Conservation (phyloP, 2,888 invertebrate species). For the Drosophila setosimentum region DNA sequence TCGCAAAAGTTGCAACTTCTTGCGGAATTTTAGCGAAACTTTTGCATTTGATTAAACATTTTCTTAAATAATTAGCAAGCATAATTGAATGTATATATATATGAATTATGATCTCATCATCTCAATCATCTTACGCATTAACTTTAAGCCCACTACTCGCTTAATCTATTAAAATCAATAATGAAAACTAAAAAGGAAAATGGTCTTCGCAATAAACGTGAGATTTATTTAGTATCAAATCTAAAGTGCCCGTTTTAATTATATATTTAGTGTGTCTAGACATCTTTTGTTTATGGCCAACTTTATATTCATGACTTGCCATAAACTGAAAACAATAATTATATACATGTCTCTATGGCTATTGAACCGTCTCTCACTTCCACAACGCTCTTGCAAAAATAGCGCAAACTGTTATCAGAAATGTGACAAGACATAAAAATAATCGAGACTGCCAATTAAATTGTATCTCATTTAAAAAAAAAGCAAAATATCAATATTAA, state of each 20-base stretch:
- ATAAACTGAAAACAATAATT: slow-evolving; percentile 53
- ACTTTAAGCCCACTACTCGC: background rate
- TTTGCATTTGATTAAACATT: background rate
- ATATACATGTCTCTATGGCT: slow-evolving; percentile 34
- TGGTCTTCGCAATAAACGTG: background rate
- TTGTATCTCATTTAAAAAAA: slow-evolving; percentile 19
- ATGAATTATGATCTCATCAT: background rate
- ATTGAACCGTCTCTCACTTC: slow-evolving; percentile 23
- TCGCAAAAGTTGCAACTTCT: slow-evolving; percentile 30
- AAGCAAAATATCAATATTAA: slow-evolving; percentile 26
- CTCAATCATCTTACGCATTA: background rate
- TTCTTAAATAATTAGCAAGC: background rate
- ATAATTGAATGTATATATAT: background rate
- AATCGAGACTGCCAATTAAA: slow-evolving; percentile 44
- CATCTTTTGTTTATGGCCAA: slow-evolving; percentile 14
- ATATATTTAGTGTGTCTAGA: slow-evolving; percentile 38
- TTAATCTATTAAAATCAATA: background rate
- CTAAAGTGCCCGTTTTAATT: background rate
- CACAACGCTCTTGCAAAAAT: background rate
- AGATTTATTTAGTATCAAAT: background rate
- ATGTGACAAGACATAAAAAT: slow-evolving; percentile 24
- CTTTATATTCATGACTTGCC: slow-evolving; percentile 36
- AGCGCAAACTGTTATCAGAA: slow-evolving; percentile 59
- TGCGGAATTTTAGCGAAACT: background rate
- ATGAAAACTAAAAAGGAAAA: slow-evolving; percentile 4